Evolutionary conservation across 2,113 vertebrate genomes (phyloP).

Genomic region (Hyaena hyaena): DNA sequence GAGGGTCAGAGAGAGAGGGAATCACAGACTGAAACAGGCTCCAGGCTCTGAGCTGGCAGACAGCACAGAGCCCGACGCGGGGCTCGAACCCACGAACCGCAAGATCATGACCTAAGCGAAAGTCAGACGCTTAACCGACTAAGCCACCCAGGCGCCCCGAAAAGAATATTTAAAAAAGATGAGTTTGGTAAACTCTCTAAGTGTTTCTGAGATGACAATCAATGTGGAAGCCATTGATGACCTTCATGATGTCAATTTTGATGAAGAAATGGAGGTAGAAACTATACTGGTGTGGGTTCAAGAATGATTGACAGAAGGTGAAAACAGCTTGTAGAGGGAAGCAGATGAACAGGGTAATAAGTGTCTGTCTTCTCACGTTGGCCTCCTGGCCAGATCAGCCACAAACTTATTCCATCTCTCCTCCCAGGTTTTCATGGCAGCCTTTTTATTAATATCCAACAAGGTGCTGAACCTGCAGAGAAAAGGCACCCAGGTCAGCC

Average conservation of each 20-base stretch:
- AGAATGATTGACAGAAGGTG: fast-evolving
- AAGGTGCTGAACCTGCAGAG: constrained; percentile 91
- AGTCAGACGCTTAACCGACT: too few relatives aligned
- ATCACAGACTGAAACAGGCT: too few relatives aligned
- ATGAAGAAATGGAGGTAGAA: background rate
- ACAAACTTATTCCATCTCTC: constrained; percentile 92
- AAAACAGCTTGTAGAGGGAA: background rate
- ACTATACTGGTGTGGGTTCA: background rate
- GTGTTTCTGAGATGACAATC: background rate
- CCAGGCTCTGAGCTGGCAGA: too few relatives aligned
- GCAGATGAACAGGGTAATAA: background rate
- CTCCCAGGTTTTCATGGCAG: constrained; percentile 86
- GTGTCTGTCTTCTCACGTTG: background rate
- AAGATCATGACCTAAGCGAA: too few relatives aligned
- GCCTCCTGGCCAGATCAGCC: constrained; percentile 73
- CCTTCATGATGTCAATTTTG: background rate
- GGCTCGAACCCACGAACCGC: too few relatives aligned
- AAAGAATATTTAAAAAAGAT: too few relatives aligned
- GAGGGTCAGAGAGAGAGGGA: too few relatives aligned
- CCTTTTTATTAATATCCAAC: constrained; percentile 80
- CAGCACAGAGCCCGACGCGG: too few relatives aligned
- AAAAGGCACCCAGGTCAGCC: constrained; percentile 50
- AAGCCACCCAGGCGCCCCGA: too few relatives aligned
- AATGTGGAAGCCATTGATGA: background rate
- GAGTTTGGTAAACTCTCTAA: background rate